Base-by-base conservation (phyloP, 2,113 vertebrate species). In the Scomber japonicus region DNA sequence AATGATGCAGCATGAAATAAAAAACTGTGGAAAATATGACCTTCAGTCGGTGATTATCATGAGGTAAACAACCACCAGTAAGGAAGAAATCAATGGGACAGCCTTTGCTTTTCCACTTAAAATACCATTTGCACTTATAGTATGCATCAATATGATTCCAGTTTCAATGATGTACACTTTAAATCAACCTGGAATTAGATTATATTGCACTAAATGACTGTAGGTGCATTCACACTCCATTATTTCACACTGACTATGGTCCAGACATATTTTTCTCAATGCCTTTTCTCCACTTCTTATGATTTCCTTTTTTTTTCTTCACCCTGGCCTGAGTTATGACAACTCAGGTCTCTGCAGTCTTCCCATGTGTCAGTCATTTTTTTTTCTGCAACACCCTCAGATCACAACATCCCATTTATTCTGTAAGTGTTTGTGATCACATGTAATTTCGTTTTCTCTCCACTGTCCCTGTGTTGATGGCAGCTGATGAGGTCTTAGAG, bases 401-500 rank as follows among this genome's bases (percentile, higher is more conserved):
- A 84, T 92, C 83, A 78, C 81, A 87, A 71, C 87, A 74, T 84
- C 78, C 76, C 82, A 85, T 92, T 90, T 89, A 83, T 91, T 80
- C 53, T 3, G 5, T 88, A 83, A 91, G 88, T 87, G 87, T 89
- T 85, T 84, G 82, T 87, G 81, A 91, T 88, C 71, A 73, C 77
- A 84, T 80, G 78, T 82, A 81, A 88, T 89, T 83, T 89, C 78
- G 30, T 84, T 90, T 89, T 87, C 69, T 81, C 78, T 77, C 62
- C 71, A 71, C 83, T 86, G 83, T 92, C 83, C 84, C 78, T 65
- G 67, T 68, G 72, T 82, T 84, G 88, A 90, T 88, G 89, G 89
- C 85, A 88, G 87, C 84, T 88, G 90, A 93, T 92, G 88, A 91
- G 88, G 89, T 92, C 87, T 90, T 63, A 73, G 57, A 78, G 84